phyloP scores from a whole-genome alignment of 2,888 invertebrate genomes.

The Pimpla rufipes region DNA sequence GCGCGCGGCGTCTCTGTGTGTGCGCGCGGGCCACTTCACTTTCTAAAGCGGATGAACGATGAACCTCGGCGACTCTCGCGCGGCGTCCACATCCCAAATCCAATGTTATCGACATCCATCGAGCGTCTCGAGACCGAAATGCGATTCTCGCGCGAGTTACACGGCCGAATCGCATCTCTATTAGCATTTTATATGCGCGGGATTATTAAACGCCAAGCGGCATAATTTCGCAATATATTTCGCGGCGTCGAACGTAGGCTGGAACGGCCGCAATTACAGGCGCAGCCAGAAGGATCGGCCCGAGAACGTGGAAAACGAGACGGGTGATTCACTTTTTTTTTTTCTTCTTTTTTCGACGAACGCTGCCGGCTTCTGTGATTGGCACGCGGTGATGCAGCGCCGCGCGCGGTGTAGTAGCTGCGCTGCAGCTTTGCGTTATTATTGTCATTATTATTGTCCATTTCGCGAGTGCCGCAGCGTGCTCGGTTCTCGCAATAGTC shows the following conservation, averaged over 20 bases:
- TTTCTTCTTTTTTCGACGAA: conserved; percentile 28
- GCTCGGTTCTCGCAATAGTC: conserved; percentile 15
- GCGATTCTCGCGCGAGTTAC: conserved; percentile 16
- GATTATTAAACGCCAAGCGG: conserved; percentile 23
- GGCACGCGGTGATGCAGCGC: conserved; percentile 55
- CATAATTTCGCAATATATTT: conserved; percentile 52
- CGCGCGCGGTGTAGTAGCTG: conserved; percentile 4
- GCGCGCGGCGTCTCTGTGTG: neutral
- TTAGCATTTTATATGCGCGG: conserved; percentile 18
- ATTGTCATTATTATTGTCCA: conserved; percentile 41
- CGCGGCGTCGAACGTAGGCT: neutral
- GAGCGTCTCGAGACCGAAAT: conserved; percentile 24
- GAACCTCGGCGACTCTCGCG: conserved; percentile 4
- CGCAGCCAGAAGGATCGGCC: conserved; percentile 34
- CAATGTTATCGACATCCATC: conserved; percentile 4
- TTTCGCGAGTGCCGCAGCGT: conserved; percentile 7
- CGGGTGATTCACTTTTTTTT: conserved; percentile 60
- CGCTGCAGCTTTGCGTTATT: conserved; percentile 38
- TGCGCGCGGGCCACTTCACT: conserved; percentile 54
- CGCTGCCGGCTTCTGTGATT: conserved; percentile 35
- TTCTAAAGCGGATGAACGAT: conserved; percentile 67
- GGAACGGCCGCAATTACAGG: conserved; percentile 48
- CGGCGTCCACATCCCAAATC: conserved; percentile 4
- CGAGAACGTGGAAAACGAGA: conserved; percentile 52
- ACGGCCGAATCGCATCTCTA: neutral